These are phyloP conservation scores for Microcebus tavaratra DNA, from an alignment of 2,113 vertebrate genomes.

Conservation along the genomic window DNA sequence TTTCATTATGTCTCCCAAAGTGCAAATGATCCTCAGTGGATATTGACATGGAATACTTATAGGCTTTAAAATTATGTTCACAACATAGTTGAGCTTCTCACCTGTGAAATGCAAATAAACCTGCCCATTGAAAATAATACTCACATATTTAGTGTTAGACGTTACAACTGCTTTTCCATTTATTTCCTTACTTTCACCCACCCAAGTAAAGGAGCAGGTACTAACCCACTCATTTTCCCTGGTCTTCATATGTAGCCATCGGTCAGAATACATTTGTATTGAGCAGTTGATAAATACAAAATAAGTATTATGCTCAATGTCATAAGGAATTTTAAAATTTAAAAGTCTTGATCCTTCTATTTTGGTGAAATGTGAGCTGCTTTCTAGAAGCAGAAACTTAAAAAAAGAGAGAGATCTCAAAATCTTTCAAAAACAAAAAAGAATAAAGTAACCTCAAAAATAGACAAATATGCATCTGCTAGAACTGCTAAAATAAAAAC, in stretches of 20 bases:
- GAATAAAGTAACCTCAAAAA: background rate
- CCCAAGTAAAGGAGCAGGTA: background rate
- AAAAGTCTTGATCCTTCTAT: background rate
- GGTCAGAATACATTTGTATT: background rate
- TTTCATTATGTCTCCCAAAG: background rate
- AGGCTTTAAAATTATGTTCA: conserved; percentile 31
- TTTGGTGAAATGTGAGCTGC: background rate
- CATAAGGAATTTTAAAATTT: background rate
- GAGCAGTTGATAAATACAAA: background rate
- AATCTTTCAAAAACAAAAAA: background rate
- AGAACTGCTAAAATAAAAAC: background rate
- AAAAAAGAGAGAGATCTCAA: background rate
- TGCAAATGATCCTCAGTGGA: background rate
- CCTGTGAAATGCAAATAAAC: background rate
- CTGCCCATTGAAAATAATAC: background rate
- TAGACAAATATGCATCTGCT: background rate
- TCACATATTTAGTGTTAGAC: background rate
- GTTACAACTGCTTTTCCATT: background rate
- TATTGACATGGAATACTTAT: background rate
- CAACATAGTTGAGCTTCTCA: conserved; percentile 2
- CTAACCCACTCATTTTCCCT: background rate
- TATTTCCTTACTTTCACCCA: background rate
- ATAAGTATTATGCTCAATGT: background rate
- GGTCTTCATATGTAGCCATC: background rate
- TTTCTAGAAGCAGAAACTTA: background rate